phyloP scores from a whole-genome alignment of 2,888 invertebrate genomes.

The Stictocephala bisonia region DNA sequence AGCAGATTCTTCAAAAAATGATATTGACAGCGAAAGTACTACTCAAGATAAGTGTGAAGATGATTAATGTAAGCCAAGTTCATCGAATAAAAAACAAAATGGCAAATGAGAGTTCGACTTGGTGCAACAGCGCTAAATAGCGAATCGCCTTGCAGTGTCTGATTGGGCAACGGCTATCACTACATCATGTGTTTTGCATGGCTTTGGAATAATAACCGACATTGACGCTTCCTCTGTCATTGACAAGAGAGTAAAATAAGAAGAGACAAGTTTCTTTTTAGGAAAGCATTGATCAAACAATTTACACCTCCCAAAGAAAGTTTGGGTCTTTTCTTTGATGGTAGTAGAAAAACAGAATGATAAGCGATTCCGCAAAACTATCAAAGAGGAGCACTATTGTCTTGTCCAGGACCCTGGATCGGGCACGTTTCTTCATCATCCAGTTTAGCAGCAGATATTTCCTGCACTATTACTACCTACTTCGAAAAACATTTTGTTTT shows the following conservation, averaged over 20 bases:
- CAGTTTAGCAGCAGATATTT: no score
- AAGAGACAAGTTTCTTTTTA: conserved; percentile 48
- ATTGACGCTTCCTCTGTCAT: conserved; percentile 53
- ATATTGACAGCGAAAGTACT: no score
- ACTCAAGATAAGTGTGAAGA: not conserved
- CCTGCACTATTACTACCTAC: no score
- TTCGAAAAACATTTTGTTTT: no score
- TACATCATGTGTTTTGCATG: conserved; percentile 40
- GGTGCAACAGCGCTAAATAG: conserved; percentile 32
- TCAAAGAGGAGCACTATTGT: conserved; percentile 36
- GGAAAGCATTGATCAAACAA: conserved; percentile 22
- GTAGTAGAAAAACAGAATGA: conserved; percentile 16
- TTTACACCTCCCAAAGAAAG: conserved; percentile 16
- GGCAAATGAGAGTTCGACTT: conserved; percentile 36
- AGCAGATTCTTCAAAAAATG: no score
- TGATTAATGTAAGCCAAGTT: conserved; percentile 6
- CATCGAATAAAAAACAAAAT: conserved; percentile 2
- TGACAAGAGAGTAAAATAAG: conserved; percentile 55
- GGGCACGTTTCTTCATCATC: conserved; percentile 26
- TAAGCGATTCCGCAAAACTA: conserved; percentile 40
- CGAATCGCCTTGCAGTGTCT: conserved; percentile 34
- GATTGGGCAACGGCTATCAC: conserved; percentile 25
- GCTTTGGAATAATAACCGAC: conserved; percentile 48
- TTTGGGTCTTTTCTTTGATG: conserved; percentile 34
- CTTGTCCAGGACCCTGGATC: conserved; percentile 34